Evolutionary conservation across 2,113 vertebrate species (phyloP), one percentile per base, ranked within the genome.

Genomic region (Mus spicilegus): DNA sequence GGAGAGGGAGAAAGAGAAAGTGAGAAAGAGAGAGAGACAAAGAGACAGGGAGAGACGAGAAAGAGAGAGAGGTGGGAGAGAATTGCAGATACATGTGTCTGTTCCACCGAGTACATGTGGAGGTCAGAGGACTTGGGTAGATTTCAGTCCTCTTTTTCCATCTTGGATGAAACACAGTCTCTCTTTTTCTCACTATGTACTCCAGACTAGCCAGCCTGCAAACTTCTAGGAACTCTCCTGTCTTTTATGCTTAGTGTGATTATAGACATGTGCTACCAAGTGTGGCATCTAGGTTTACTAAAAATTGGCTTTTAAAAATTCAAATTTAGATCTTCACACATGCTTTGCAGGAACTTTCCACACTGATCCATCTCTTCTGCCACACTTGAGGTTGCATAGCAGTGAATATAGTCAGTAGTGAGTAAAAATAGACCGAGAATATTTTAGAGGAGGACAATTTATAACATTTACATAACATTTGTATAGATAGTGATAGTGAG

Each of bases 401-500:
- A 69, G 0, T 26, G 19, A 58, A 75, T 33, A 80, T 51, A 20
- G 3, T 39, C 63, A 90, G 20, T 1, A 11, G 30, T 80, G 1
- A 91, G 69, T 73, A 16, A 61, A 93, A 89, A 80, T 54, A 7
- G 12, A 78, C 20, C 49, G 3, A 49, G 17, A 85, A 28, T 56
- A 77, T 17, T 58, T 51, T 90, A 85, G 19, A 87, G 58, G 26
- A 72, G 10, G 58, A 69, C 91, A 33, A 13, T 69, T 49, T 20
- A n/a, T 17, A 93, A 85, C 20, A 88, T 13, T 87, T 95, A 14
- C 17, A 20, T 10, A 92, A 81, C 26, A 88, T 10, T 87, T 95
- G 6, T 22, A 17, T 87, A 61, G 39, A 73, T 0, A 24, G 54
- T 84, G 8, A 12, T 19, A 19, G 4, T 19, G 28, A 33, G 2